A percentile compares a stretch with the other conserved stretches of the same genome.
These are phyloP conservation scores for Corythornis leucogaster DNA, from an alignment of 2,797 vertebrate species.

Conservation along the genomic window DNA sequence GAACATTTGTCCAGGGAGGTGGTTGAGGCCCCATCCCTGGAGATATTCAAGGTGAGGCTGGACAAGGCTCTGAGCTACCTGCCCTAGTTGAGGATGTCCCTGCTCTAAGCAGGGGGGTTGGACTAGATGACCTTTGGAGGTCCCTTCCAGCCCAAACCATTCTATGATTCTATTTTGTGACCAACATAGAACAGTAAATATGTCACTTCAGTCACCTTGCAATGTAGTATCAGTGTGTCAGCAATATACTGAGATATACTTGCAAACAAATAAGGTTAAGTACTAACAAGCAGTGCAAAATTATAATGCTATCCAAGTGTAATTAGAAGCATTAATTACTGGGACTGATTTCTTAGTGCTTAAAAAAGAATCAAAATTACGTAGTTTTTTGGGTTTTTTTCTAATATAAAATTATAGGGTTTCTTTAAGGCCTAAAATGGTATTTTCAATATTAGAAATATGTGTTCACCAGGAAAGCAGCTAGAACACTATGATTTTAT, in stretches of 20 bases:
- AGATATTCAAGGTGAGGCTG: too few species aligned
- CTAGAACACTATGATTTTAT: background rate
- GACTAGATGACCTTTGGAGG: too few species aligned
- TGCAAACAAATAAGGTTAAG: background rate
- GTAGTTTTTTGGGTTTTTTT: background rate
- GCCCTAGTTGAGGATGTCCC: too few species aligned
- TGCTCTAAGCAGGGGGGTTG: too few species aligned
- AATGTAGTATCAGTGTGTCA: background rate
- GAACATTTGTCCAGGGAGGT: too few species aligned
- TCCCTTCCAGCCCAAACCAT: too few species aligned
- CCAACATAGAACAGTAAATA: background rate
- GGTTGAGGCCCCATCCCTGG: too few species aligned
- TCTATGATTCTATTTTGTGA: background rate
- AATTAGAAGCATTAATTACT: background rate
- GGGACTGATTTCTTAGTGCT: background rate
- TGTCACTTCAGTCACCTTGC: background rate
- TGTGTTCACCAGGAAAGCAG: background rate
- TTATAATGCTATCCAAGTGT: background rate
- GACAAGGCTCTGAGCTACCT: too few species aligned
- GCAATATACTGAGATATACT: background rate
- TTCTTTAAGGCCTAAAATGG: background rate
- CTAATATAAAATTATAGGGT: background rate
- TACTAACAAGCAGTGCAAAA: background rate
- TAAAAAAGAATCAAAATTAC: background rate
- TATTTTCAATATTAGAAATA: background rate